Base-by-base conservation (phyloP, 2,888 invertebrate species). In the Poecilus cupreus region DNA sequence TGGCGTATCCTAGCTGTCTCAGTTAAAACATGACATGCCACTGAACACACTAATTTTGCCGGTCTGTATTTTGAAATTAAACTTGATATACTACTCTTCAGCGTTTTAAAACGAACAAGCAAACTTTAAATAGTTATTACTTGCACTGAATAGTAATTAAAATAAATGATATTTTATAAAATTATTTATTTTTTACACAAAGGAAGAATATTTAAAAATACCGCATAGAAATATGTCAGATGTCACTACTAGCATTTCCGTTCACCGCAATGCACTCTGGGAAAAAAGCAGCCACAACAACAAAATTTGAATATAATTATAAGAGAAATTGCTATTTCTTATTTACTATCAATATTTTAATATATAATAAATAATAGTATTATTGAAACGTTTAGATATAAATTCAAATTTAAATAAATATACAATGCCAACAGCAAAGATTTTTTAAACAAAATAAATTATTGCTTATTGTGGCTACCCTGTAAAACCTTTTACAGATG, bases 1-100 rank as follows among this genome's bases (percentile, higher is more conserved):
- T 89, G 88, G 88, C 88, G 89, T 87, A 87, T 85, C 85, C 78
- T 68, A 64, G 46, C 75, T 64, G 80, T 64, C 75, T 75, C 80
- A 81, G 32, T 22, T 81, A 60, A 74, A 81, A 81, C 81, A 64
- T 81, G 81, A 74, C 81, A 81, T 81, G 81, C 81, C 32, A 75
- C 26, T 72, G 60, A 57, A 54, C 60, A 60, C 18, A 80, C 72
- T 72, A 39, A 80, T 72, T 80, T 80, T 72, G 80, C 80, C 80
- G 80, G 80, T 80, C 51, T 80, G 8, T 43, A 60, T 78, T 68
- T 46, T 18, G 13, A 32, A 22, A 68, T 24, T 49, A 22, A 46
- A 68, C 20, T 22, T 8, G 3, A 46, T 24, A 26, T 75, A 51
- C 13, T 22, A 24, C 16, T 11, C 0, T 24, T 75, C 51, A n/a